phyloP scores from a whole-genome alignment of 2,888 invertebrate species.

The Troglohyphantes excavatus region DNA sequence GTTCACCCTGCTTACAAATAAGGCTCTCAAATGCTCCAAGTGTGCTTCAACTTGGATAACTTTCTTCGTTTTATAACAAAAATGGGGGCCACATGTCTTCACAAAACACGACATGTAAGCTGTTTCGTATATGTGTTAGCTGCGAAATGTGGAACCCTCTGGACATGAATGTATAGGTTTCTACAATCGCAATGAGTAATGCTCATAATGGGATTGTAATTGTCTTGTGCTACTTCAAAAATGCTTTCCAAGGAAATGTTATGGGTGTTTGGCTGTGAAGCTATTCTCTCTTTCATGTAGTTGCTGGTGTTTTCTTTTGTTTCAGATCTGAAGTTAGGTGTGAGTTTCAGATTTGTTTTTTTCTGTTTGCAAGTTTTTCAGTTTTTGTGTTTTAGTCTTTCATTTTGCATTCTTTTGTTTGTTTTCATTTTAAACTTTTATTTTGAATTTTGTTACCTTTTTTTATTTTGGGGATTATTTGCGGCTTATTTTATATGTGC shows the following conservation, averaged over 20 bases:
- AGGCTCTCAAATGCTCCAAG: constrained; percentile 4
- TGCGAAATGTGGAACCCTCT: constrained; percentile 15
- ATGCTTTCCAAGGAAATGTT: neutral
- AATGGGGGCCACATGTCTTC: constrained; percentile 7
- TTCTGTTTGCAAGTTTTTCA: neutral
- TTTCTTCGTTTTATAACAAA: constrained; percentile 4
- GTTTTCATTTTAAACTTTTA: neutral
- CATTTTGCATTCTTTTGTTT: neutral
- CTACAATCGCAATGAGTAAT: neutral
- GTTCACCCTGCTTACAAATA: constrained; percentile 75
- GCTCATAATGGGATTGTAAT: neutral
- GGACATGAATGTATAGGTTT: neutral
- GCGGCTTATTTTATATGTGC: too few species aligned
- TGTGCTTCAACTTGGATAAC: constrained; percentile 25
- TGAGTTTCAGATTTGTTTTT: neutral
- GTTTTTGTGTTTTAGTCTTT: neutral
- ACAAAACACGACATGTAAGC: constrained; percentile 51
- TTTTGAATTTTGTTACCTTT: neutral
- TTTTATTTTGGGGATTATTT: neutral
- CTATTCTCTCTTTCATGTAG: neutral
- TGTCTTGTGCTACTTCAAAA: constrained; percentile 5
- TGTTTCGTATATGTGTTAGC: constrained; percentile 45
- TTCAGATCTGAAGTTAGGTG: neutral
- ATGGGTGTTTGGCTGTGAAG: neutral
- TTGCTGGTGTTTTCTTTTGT: neutral